Base-by-base conservation (phyloP, 2,888 invertebrate species). In the Metacarcinus magister region DNA sequence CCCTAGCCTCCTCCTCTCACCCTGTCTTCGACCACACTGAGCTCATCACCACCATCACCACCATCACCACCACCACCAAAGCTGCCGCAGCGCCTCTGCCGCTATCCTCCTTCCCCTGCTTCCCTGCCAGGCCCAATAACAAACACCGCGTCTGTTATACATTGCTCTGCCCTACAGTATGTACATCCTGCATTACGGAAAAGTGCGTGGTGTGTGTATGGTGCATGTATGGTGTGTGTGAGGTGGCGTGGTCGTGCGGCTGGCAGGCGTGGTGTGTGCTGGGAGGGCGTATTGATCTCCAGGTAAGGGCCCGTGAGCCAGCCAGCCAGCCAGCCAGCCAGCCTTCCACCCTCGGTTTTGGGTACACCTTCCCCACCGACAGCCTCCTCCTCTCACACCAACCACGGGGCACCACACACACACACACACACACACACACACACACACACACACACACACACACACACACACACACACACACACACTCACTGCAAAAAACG, bases 21-120 rank as follows among this genome's bases (percentile, higher is more conserved):
- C 96, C 96, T 96, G 67, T 82, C 96, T 54, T 92, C 94, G 94
- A 94, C 96, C 96, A 96, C 94, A 96, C 96, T 96, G 94, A 44
- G 92, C 32, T 43, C 32, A 60, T 7, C 46, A 44, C 28, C 32
- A 13, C 89, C 7, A 5, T 67, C 60, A 60, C 60, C 60, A 39
- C 44, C 43, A 44, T 44, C 90, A 60, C 75, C n/a, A 13, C 48
- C 48, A 48, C 1, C 75, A 92, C 92, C 75, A 82, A 46, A 43
- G 92, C 92, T 95, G 95, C 95, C 92, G 95, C 46, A 28, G n/a
- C 75, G 60, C 60, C 60, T 60, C 60, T 5, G 23, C 60, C 60
- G 60, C 19, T 60, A 23, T 5, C 28, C 75, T 82, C 75, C 75
- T 82, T 10, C 28, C 75, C 28, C 75, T 28, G 28, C 8, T 13